phyloP scores from a whole-genome alignment of 23 tunicate genomes.

The Pegea sp. region DNA sequence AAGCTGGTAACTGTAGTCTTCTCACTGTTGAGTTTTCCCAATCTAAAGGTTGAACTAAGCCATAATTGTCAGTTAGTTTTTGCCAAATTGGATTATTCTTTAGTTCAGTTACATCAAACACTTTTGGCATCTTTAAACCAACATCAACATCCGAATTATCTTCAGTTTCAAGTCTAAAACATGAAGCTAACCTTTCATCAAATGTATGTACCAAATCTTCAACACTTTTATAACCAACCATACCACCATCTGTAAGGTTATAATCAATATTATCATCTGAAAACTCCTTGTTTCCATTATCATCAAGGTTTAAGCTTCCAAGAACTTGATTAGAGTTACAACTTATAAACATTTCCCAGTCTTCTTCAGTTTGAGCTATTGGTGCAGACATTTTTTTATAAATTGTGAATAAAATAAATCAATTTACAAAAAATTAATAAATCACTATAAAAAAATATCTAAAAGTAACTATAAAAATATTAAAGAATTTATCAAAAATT shows the following conservation, averaged over 20 bases:
- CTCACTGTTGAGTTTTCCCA: conserved; percentile 35
- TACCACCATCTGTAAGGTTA: background rate
- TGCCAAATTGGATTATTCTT: conserved; percentile 24
- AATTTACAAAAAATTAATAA: too few relatives aligned
- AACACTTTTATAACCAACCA: conserved; percentile 28
- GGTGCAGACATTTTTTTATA: conserved; percentile 64
- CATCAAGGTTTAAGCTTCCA: background rate
- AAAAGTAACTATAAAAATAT: too few relatives aligned
- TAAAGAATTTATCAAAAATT: too few relatives aligned
- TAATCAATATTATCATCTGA: background rate
- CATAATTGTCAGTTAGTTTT: conserved; percentile 41
- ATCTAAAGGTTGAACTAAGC: conserved; percentile 47
- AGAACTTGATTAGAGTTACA: conserved; percentile 2
- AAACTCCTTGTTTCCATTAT: background rate
- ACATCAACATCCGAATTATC: conserved; percentile 1
- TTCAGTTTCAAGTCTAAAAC: conserved; percentile 10
- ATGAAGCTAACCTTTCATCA: conserved; percentile 36
- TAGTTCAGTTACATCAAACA: conserved; percentile 3
- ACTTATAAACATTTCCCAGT: conserved; percentile 49
- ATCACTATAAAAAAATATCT: too few relatives aligned
- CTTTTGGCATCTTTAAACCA: background rate
- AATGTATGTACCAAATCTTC: conserved; percentile 57
- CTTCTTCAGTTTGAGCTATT: conserved; percentile 47
- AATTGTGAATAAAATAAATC: too few relatives aligned
- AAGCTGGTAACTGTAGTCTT: conserved; percentile 45